These are phyloP conservation scores for Aleadryas rufinucha DNA, from an alignment of 2,113 vertebrate genomes.

Conservation along the genomic window DNA sequence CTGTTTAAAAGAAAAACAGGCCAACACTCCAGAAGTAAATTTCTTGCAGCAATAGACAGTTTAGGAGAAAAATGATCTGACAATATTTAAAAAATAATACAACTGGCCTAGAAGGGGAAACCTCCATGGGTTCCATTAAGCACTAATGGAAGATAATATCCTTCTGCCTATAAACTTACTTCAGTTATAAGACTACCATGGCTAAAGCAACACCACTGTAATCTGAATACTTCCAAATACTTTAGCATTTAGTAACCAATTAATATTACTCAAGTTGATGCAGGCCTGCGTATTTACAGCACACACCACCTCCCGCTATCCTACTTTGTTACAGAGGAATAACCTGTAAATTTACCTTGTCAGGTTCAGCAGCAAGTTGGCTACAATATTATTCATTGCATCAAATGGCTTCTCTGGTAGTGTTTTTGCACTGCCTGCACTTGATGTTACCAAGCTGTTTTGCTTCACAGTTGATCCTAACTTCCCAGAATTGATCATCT, in stretches of 20 bases:
- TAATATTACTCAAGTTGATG: neutral
- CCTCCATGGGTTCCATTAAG: neutral
- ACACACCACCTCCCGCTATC: neutral
- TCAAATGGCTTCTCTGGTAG: slow-evolving; percentile 87
- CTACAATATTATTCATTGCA: slow-evolving; percentile 95
- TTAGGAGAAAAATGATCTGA: neutral
- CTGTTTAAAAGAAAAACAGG: neutral
- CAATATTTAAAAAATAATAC: neutral
- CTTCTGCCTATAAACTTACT: neutral
- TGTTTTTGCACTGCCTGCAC: slow-evolving; percentile 63
- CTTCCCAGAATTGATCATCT: slow-evolving; percentile 77
- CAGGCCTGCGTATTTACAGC: neutral
- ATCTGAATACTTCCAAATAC: neutral
- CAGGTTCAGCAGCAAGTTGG: slow-evolving; percentile 90
- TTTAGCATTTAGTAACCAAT: neutral
- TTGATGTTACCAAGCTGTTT: slow-evolving; percentile 81
- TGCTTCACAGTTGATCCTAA: slow-evolving; percentile 76
- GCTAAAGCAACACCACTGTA: neutral
- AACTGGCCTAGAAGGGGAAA: neutral
- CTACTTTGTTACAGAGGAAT: neutral
- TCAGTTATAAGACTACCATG: neutral
- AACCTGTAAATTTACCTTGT: slow-evolving; percentile 82
- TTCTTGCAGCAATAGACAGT: neutral
- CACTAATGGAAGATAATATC: neutral
- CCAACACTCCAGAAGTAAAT: neutral